phyloP scores from a whole-genome alignment of 2,113 vertebrate genomes.

The Danio rerio region DNA sequence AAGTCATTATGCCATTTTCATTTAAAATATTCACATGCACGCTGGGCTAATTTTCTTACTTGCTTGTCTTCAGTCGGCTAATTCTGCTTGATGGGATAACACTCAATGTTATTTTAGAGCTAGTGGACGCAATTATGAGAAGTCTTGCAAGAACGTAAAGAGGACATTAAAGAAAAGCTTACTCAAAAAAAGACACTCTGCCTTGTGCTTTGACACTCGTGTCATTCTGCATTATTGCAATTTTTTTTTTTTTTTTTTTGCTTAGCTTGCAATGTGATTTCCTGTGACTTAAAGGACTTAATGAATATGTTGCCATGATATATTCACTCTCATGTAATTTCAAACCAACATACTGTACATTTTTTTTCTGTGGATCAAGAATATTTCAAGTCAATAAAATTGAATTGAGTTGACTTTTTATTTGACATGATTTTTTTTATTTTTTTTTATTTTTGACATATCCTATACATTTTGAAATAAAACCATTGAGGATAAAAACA shows the following conservation, averaged over 20 bases:
- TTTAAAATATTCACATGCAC: background rate
- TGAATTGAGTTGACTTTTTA: too few species aligned
- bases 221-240: background rate
- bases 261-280: background rate
- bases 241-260: background rate
- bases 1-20: slow-evolving; percentile 23
- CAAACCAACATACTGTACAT: too few species aligned
- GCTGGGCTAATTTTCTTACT: slow-evolving; percentile 9
- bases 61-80: background rate
- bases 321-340: too few species aligned
- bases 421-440: too few species aligned
- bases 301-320: too few species aligned
- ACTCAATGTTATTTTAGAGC: background rate
- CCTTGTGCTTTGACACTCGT: background rate
- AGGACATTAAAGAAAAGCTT: background rate
- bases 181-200: background rate
- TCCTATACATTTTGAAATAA: too few species aligned
- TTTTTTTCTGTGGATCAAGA: too few species aligned
- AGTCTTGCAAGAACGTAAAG: background rate
- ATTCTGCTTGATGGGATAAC: background rate
- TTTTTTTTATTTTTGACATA: too few species aligned
- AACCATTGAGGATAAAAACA: too few species aligned
- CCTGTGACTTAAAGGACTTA: too few species aligned
- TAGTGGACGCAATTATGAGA: background rate
- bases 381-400: too few species aligned